These are phyloP conservation scores for Dissostichus mawsoni DNA, from an alignment of 2,113 vertebrate species.

Conservation along the genomic window DNA sequence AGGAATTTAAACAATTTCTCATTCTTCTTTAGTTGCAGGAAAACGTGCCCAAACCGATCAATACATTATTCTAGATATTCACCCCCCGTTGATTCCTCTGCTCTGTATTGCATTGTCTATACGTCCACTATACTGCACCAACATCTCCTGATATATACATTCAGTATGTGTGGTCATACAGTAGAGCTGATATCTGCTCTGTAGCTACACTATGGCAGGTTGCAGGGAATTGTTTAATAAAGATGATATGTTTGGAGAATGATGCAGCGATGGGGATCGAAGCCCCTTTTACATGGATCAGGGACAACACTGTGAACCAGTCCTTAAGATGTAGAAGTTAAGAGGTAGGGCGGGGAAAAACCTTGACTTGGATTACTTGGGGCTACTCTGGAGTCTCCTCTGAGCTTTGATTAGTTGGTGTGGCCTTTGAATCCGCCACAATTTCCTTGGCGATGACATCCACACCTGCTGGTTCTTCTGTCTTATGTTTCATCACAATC, in stretches of 20 bases:
- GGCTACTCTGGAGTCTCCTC: conserved; percentile 57
- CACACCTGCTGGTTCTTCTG: conserved; percentile 30
- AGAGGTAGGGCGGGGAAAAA: conserved; percentile 49
- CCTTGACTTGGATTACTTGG: conserved; percentile 7
- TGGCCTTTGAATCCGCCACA: conserved; percentile 26
- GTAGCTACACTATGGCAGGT: conserved; percentile 40
- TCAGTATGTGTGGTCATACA: conserved; percentile 67
- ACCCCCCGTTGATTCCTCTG: conserved; percentile 2
- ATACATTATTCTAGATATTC: neutral
- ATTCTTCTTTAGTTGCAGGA: neutral
- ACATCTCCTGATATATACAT: conserved; percentile 66
- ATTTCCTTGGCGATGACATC: conserved; percentile 53
- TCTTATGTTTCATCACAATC: conserved; percentile 19
- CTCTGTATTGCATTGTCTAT: conserved; percentile 36
- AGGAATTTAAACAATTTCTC: conserved; percentile 4
- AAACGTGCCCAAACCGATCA: neutral
- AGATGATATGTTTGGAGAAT: conserved; percentile 33
- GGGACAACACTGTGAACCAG: conserved; percentile 38
- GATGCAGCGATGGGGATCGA: conserved; percentile 41
- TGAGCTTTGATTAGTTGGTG: conserved; percentile 42
- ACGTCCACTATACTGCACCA: neutral
- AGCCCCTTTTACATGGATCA: conserved; percentile 36
- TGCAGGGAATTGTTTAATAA: neutral
- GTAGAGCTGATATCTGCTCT: conserved; percentile 35
- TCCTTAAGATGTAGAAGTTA: conserved; percentile 26